Evolutionary conservation across 2,797 vertebrate species (phyloP), one percentile per base, ranked within the genome.

Genomic region (Limnodromus scolopaceus): DNA sequence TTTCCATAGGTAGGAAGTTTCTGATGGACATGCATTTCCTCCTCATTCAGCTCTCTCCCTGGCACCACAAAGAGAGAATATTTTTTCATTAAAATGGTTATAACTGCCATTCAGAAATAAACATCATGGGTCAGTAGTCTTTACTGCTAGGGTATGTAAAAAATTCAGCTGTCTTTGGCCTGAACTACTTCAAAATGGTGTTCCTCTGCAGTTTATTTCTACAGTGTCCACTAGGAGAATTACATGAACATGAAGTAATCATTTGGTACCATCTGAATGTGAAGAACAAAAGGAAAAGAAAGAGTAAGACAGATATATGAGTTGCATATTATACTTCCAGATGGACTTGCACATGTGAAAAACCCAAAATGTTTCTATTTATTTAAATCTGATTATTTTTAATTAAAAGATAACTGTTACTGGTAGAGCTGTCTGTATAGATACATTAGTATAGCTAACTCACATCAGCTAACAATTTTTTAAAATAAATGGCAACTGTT

Each of bases 51-150:
- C 11, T 30, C 16, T 49, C 74, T 61, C 41, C 4, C 49, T 81
- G 58, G 25, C 34, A 41, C 12, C 38, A 75, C 11, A n/a, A 71
- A 66, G 16, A 72, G 11, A 80, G 9, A 61, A 3, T 32, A 71
- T 78, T 84, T 92, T 82, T 87, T 66, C 43, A 91, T 58, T 23
- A 53, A 76, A 76, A 76, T 61, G 0, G 32, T 63, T 68, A 3
- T 9, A 84, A 60, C 6, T 93, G 43, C 24, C 27, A 28, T 36
- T 85, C 63, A 87, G 30, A 94, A 84, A 71, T 18, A 32, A 2
- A 66, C 0, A 17, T 36, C 7, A 24, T 34, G 14, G 0, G 0
- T 69, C 13, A 57, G 13, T 27, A 61, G 30, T 38, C 11, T 74
- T 70, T 71, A 30, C 18, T 68, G 45, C 24, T 76, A 19, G 1